Conservation (phyloP, 2,113 vertebrate species). For the Siphamia tubifer region DNA sequence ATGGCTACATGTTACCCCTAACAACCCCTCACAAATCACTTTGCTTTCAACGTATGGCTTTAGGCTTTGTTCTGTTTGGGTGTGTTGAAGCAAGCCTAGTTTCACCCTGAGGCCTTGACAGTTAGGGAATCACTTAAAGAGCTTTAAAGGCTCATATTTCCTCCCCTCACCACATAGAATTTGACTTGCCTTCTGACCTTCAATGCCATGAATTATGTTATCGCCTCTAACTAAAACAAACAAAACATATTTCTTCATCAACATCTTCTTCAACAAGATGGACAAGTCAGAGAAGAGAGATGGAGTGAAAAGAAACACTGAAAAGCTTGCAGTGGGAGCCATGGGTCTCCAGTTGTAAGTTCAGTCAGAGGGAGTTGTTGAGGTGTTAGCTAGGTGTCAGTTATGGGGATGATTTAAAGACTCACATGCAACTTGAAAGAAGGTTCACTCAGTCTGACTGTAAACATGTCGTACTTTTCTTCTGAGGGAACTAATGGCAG, state of each 20-base stretch:
- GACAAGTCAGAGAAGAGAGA: slow-evolving; percentile 14
- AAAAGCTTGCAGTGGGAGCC: background rate
- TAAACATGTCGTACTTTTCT: slow-evolving; percentile 39
- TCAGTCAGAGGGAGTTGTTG: background rate
- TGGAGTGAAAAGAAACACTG: background rate
- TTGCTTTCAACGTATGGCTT: slow-evolving; percentile 23
- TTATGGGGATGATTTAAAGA: slow-evolving; percentile 56
- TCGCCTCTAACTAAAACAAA: slow-evolving; percentile 78
- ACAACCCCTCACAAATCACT: slow-evolving; percentile 52
- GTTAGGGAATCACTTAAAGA: slow-evolving; percentile 71
- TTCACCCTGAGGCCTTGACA: slow-evolving; percentile 62
- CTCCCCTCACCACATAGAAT: slow-evolving; percentile 61
- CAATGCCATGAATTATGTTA: slow-evolving; percentile 75
- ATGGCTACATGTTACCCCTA: slow-evolving; percentile 26
- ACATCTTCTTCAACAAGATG: slow-evolving; percentile 56
- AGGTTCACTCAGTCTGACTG: slow-evolving; percentile 45
- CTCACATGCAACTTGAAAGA: slow-evolving; percentile 17
- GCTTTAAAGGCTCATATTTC: slow-evolving; percentile 75
- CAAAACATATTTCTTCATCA: slow-evolving; percentile 79
- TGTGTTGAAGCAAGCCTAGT: slow-evolving; percentile 72
- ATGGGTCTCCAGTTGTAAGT: background rate
- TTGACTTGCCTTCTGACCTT: slow-evolving; percentile 64
- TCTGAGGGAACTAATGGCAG: slow-evolving; percentile 1
- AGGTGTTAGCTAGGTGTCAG: slow-evolving; percentile 51
- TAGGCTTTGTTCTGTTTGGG: slow-evolving; percentile 23